These are phyloP conservation scores for Ascaphus truei DNA, from an alignment of 2,113 vertebrate species.

Conservation along the genomic window DNA sequence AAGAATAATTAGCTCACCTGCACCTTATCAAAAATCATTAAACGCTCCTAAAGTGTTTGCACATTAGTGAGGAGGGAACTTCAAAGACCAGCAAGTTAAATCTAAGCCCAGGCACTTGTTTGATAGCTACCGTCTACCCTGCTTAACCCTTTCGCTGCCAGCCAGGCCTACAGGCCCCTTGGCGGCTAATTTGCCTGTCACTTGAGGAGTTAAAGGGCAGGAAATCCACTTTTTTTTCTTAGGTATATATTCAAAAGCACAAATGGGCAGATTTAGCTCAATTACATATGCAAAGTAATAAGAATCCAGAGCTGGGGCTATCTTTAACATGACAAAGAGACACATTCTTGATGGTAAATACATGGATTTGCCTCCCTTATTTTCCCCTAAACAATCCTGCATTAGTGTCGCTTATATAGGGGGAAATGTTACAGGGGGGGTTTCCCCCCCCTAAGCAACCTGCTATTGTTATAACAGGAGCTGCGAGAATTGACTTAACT, in stretches of 20 bases:
- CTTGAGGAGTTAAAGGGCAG: neutral
- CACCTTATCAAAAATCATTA: conserved; percentile 66
- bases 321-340: conserved; percentile 18
- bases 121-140: neutral
- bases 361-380: too few relatives aligned
- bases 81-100: neutral
- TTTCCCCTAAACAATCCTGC: too few relatives aligned
- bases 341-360: neutral
- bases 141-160: conserved; percentile 4
- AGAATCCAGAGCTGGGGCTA: conserved; percentile 22
- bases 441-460: too few relatives aligned
- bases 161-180: neutral
- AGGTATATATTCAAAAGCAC: conserved; percentile 37
- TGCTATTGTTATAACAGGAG: too few relatives aligned
- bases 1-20: conserved; percentile 58
- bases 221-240: neutral
- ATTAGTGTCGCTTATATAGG: too few relatives aligned
- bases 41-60: conserved; percentile 46
- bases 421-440: too few relatives aligned
- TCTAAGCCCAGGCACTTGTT: neutral
- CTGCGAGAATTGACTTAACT: too few relatives aligned
- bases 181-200: neutral
- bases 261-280: conserved; percentile 66
- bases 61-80: conserved; percentile 29
- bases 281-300: conserved; percentile 68